Percentiles rank a stretch among this genome's conserved stretches.
Conservation (phyloP, 1,140 invertebrate species). For the Ganaspis sp. region DNA sequence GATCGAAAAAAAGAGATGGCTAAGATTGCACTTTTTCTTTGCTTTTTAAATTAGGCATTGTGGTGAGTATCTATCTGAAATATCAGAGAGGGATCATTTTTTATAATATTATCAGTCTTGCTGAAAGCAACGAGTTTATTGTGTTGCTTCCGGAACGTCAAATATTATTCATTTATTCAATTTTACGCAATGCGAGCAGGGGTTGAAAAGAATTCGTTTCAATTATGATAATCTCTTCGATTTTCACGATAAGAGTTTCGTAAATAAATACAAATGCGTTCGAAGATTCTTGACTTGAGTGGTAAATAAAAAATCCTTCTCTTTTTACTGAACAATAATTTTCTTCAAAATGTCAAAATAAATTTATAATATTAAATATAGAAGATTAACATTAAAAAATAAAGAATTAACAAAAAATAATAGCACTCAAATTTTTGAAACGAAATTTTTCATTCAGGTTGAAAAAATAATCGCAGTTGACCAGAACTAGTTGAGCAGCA, state of each 20-base stretch:
- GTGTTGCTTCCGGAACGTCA: not conserved
- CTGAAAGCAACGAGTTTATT: slow-evolving; percentile 8
- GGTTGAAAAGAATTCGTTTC: slow-evolving; percentile 23
- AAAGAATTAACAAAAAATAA: too few relatives aligned
- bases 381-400: too few relatives aligned
- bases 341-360: too few relatives aligned
- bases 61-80: slow-evolving; percentile 2
- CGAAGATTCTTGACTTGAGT: not conserved
- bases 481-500: too few relatives aligned
- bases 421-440: too few relatives aligned
- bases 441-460: too few relatives aligned
- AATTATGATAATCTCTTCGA: not conserved
- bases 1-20: not conserved
- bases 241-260: not conserved
- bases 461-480: too few relatives aligned
- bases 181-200: not conserved
- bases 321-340: too few relatives aligned
- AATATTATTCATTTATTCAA: slow-evolving; percentile 29
- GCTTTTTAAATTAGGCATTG: slow-evolving; percentile 27
- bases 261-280: not conserved
- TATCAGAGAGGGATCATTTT: slow-evolving; percentile 4
- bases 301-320: not conserved
- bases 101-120: slow-evolving; percentile 8
- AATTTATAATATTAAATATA: too few relatives aligned
- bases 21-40: not conserved